Conservation (phyloP, 2,797 vertebrate genomes). For the Brachyrhaphis roseni region DNA sequence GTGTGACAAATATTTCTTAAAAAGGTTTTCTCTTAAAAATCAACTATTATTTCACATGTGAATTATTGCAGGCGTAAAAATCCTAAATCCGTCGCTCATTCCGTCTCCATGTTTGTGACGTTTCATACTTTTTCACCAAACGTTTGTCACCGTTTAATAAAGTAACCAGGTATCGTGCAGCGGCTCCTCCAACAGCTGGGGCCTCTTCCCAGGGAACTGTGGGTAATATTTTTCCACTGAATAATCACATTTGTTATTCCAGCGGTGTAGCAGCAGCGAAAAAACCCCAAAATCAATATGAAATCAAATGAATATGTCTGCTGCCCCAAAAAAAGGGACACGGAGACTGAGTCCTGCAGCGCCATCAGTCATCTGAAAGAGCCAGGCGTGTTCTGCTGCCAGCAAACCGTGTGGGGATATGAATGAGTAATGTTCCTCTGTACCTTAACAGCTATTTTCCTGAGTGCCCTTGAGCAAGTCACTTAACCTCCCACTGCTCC, state of each 20-base stretch:
- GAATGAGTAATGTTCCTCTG: slow-evolving; percentile 60
- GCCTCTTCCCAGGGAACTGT: slow-evolving; percentile 30
- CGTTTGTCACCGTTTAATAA: slow-evolving; percentile 46
- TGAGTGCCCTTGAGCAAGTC: slow-evolving; percentile 73
- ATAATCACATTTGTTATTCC: slow-evolving; percentile 63
- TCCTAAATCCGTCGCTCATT: slow-evolving; percentile 51
- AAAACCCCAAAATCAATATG: slow-evolving; percentile 58
- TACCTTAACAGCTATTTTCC: slow-evolving; percentile 54
- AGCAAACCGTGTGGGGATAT: slow-evolving; percentile 61
- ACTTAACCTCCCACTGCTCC: slow-evolving; percentile 66
- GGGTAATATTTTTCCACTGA: slow-evolving; percentile 51
- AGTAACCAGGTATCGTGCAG: slow-evolving; percentile 42
- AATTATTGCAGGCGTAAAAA: slow-evolving; percentile 6
- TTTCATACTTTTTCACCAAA: slow-evolving; percentile 39
- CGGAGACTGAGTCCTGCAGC: slow-evolving; percentile 17
- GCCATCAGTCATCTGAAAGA: slow-evolving; percentile 68
- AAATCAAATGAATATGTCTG: slow-evolving; percentile 66
- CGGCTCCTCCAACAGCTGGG: slow-evolving; percentile 39
- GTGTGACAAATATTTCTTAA: neutral
- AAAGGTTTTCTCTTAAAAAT: neutral
- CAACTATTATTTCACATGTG: neutral
- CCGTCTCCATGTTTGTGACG: slow-evolving; percentile 43
- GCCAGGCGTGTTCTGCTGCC: slow-evolving; percentile 46
- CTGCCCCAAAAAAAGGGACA: slow-evolving; percentile 31
- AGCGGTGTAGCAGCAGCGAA: slow-evolving; percentile 20